Base-by-base conservation (phyloP, 2,113 vertebrate genomes). In the Galeopterus variegatus region DNA sequence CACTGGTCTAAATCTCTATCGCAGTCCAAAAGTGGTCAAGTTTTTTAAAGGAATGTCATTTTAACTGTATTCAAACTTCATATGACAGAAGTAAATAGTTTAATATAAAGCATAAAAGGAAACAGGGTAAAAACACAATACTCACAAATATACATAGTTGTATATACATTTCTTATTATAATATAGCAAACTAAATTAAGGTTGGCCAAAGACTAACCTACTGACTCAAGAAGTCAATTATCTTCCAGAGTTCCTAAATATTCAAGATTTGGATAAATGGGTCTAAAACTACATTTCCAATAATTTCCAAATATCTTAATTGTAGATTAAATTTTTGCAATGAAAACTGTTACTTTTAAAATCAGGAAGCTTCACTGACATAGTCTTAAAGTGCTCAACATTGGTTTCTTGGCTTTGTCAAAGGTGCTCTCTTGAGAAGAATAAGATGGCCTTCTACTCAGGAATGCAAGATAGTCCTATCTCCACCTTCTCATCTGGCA, bases 381-480 rank as follows among this genome's bases (percentile, higher is more conserved):
- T 77, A 54, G 21, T 75, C 41, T 50, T 67, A 77, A 56, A 67
- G 50, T 26, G 7, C 2, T 90, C 19, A 85, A 21, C 41, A 41
- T 7, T 12, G 21, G 33, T 31, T 50, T 48, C 24, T 21, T 21
- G 33, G 24, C 8, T 73, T 67, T 31, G 33, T 65, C 45, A 8
- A 4, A 9, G 45, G 33, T 58, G 26, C 21, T 82, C 41, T 77
- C 23, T 15, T 8, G 31, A 62, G 64, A 45, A 31, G 31, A 84
- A 33, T 0, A 0, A 36, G 23, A 36, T 6, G 13, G 17, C 2
- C 58, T 26, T 56, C 41, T 28, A 56, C 2, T 48, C n/a, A 67
- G 70, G 45, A 62, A 56, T 8, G 9, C 28, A 58, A 52, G 67
- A 41, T 0, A 62, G 64, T 24, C 15, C 56, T 13, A 15, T 18